These are phyloP conservation scores for Eudyptes chrysolophus DNA, from an alignment of 2,113 vertebrate genomes.

Conservation along the genomic window DNA sequence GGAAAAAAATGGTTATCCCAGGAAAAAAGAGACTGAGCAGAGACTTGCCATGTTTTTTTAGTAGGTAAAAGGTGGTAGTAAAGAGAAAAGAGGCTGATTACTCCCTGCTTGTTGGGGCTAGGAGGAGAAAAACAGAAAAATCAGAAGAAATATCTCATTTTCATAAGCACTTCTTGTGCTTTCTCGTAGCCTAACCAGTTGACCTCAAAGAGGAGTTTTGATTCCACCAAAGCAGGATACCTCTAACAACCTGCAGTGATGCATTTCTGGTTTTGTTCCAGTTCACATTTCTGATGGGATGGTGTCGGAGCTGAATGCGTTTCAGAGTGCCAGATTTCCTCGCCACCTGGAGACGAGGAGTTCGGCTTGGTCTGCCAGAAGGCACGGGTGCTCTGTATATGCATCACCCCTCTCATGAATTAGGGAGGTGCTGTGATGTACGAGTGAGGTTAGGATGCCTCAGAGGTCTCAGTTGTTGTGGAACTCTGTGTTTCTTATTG, in stretches of 20 bases:
- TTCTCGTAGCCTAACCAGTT: not conserved
- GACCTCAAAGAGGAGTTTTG: not conserved
- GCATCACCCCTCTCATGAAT: not conserved
- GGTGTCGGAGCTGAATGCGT: not conserved
- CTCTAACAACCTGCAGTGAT: too few relatives aligned
- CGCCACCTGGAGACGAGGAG: rapidly evolving
- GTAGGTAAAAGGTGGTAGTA: not conserved
- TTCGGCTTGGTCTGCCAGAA: not conserved
- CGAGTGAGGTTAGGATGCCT: not conserved
- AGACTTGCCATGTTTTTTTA: not conserved
- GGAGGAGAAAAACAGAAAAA: not conserved
- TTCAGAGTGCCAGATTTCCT: not conserved
- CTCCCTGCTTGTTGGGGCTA: not conserved
- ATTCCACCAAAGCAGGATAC: not conserved
- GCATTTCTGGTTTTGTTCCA: not conserved
- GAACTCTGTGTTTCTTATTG: not conserved
- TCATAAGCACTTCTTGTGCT: not conserved
- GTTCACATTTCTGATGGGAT: rapidly evolving
- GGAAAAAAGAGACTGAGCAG: not conserved
- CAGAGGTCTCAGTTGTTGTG: not conserved
- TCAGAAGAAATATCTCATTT: not conserved
- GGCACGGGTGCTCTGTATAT: not conserved
- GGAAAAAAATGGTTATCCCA: not conserved
- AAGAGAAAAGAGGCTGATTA: not conserved
- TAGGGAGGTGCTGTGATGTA: not conserved